Conservation (phyloP, 2,113 vertebrate genomes). For the Oriolus oriolus region DNA sequence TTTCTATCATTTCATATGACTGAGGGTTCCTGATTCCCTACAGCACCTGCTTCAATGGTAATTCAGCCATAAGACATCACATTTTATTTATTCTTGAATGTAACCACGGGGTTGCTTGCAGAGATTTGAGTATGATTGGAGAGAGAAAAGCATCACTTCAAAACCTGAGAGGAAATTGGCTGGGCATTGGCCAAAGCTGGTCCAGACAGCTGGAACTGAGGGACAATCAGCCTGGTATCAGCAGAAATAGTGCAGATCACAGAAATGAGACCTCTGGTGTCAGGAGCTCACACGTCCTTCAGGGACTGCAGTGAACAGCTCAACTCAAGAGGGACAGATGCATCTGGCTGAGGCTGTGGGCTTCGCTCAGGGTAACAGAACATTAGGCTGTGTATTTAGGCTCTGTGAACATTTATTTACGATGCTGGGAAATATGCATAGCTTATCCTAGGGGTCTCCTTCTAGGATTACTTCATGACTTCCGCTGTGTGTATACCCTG, state of each 20-base stretch:
- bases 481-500: not conserved
- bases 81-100: not conserved
- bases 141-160: not conserved
- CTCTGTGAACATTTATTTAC: not conserved
- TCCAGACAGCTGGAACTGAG: not conserved
- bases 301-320: not conserved
- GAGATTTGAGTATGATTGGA: not conserved
- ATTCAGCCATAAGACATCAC: rapidly evolving
- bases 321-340: not conserved
- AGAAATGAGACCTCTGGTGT: not conserved
- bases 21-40: not conserved
- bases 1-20: not conserved
- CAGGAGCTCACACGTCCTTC: not conserved
- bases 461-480: not conserved
- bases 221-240: not conserved
- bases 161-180: not conserved
- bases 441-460: not conserved
- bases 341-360: not conserved
- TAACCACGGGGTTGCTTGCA: not conserved
- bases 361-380: not conserved
- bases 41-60: not conserved
- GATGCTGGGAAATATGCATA: not conserved
- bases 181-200: not conserved
- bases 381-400: not conserved
- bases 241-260: not conserved